Percentiles rank a stretch among this genome's conserved stretches.
Conservation (phyloP, 2,797 vertebrate genomes). For the Diplodus puntazzo region DNA sequence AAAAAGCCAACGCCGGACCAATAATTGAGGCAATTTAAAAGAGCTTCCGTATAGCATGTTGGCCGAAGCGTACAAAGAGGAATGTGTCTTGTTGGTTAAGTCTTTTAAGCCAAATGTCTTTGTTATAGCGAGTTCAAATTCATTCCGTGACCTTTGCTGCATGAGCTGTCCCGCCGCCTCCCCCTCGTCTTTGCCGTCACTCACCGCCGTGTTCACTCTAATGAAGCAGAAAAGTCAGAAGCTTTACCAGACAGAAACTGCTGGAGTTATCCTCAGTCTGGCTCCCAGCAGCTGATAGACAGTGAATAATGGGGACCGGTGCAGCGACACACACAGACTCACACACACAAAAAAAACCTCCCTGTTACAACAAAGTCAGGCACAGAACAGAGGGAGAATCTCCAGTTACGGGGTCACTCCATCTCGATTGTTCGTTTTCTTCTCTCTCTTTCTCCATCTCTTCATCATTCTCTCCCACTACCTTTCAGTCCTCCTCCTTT, state of each 20-base stretch:
- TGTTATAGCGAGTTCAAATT: conserved; percentile 64
- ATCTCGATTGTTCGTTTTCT: conserved; percentile 44
- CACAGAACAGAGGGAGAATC: conserved; percentile 45
- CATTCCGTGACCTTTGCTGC: conserved; percentile 72
- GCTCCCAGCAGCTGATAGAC: conserved; percentile 62
- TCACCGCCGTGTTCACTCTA: conserved; percentile 69
- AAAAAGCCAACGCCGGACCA: conserved; percentile 7
- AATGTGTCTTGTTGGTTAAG: conserved; percentile 49
- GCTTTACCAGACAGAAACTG: conserved; percentile 61
- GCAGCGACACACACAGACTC: conserved; percentile 25
- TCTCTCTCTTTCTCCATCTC: neutral
- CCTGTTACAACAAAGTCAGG: conserved; percentile 52
- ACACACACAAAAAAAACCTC: conserved; percentile 27
- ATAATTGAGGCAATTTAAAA: conserved; percentile 17
- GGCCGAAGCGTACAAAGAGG: conserved; percentile 15
- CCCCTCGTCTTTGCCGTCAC: conserved; percentile 66
- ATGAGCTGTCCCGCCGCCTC: conserved; percentile 53
- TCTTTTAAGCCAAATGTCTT: conserved; percentile 64
- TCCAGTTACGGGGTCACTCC: conserved; percentile 56
- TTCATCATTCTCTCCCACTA: conserved; percentile 15
- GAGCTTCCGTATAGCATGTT: conserved; percentile 2
- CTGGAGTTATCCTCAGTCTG: conserved; percentile 57
- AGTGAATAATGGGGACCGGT: conserved; percentile 63
- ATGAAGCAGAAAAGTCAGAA: conserved; percentile 74
- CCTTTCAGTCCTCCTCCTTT: neutral